A percentile compares a stretch with the other conserved stretches of the same genome.
phyloP scores from a whole-genome alignment of 2,888 invertebrate genomes.

The Athripsodes cinereus region DNA sequence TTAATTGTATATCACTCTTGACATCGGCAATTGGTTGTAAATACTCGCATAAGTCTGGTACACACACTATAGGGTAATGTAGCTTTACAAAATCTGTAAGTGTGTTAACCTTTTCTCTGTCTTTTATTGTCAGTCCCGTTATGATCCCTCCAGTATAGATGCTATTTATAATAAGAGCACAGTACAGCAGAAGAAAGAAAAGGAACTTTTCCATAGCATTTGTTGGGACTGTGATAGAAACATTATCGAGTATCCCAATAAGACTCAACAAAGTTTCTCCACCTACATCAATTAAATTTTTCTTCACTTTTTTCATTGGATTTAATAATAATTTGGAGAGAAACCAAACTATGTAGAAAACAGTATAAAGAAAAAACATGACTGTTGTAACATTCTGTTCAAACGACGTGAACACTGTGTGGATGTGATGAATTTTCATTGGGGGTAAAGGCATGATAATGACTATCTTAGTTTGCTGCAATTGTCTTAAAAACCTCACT shows the following conservation, averaged over 20 bases:
- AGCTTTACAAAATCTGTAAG: slow-evolving; percentile 13
- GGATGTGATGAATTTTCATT: slow-evolving; percentile 9
- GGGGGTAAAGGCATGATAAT: slow-evolving; percentile 11
- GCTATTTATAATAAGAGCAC: slow-evolving; percentile 17
- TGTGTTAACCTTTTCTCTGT: slow-evolving; percentile 10
- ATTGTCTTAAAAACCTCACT: not conserved
- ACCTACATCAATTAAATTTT: not conserved
- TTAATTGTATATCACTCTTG: not conserved
- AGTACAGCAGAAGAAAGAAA: slow-evolving; percentile 4
- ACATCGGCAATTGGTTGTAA: not conserved
- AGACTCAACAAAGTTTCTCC: slow-evolving; percentile 6
- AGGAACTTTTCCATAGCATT: slow-evolving; percentile 10
- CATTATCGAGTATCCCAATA: slow-evolving; percentile 10
- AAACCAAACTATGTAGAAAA: slow-evolving; percentile 13
- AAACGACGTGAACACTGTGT: slow-evolving; percentile 6
- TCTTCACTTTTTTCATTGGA: not conserved
- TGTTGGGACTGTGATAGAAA: slow-evolving; percentile 11
- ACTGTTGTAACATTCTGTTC: slow-evolving; percentile 1
- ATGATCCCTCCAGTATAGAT: slow-evolving; percentile 14
- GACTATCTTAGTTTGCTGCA: slow-evolving; percentile 11
- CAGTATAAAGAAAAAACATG: not conserved
- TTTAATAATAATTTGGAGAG: not conserved
- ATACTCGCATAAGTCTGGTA: slow-evolving; percentile 1
- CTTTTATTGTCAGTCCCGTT: slow-evolving; percentile 3
- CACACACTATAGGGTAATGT: slow-evolving; percentile 10